Conservation (phyloP, 2,888 invertebrate species). For the Mimachlamys varia region DNA sequence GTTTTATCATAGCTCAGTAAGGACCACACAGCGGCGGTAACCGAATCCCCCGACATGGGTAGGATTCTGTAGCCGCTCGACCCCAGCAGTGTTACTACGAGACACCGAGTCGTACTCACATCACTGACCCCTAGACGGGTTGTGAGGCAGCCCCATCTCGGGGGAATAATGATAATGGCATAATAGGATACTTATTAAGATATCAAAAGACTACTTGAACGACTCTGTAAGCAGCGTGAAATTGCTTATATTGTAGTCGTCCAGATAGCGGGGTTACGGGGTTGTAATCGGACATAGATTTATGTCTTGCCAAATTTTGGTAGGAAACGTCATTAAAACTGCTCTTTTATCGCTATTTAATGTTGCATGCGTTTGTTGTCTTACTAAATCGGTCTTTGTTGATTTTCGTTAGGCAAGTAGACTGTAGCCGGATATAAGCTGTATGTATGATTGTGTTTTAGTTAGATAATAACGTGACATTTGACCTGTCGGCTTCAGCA, state of each 20-base stretch:
- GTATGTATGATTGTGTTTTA: conserved; percentile 19
- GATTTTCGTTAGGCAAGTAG: neutral
- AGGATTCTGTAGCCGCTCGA: conserved; percentile 23
- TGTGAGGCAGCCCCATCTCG: conserved; percentile 34
- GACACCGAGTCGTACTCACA: conserved; percentile 41
- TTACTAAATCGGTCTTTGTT: conserved; percentile 19
- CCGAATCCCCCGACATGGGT: conserved; percentile 42
- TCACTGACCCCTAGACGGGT: conserved; percentile 39
- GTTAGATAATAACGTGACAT: conserved; percentile 22
- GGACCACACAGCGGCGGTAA: conserved; percentile 45
- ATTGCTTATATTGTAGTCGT: conserved; percentile 32
- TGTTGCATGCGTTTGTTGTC: conserved; percentile 22
- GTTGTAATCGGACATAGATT: conserved; percentile 19
- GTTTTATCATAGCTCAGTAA: neutral
- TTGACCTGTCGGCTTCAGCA: neutral
- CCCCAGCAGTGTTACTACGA: conserved; percentile 38
- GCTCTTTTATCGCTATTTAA: conserved; percentile 22
- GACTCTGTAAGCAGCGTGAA: conserved; percentile 32
- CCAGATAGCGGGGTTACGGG: neutral
- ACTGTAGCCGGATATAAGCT: neutral
- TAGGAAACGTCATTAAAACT: conserved; percentile 17
- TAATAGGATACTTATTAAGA: conserved; percentile 47
- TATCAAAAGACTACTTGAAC: conserved; percentile 42
- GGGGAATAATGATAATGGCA: conserved; percentile 41
- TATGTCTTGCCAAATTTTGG: conserved; percentile 14